Evolutionary conservation across 2,888 invertebrate genomes (phyloP).

Genomic region (Crepidodera aurea): DNA sequence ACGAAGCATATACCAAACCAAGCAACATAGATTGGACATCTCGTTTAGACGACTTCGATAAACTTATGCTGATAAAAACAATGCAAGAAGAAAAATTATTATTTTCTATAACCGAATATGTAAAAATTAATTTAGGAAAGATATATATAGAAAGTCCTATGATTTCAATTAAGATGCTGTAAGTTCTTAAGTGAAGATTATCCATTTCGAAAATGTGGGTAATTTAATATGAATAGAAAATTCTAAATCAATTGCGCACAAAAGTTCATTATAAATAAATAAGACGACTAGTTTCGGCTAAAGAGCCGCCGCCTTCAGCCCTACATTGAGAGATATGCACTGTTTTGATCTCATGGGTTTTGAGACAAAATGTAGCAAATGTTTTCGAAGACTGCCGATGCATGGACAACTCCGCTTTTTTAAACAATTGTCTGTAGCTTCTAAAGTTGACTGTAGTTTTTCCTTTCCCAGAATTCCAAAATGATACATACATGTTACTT

Average conservation of each 20-base stretch:
- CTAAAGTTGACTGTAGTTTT: too few relatives aligned
- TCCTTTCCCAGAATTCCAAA: too few relatives aligned
- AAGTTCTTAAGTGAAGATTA: conserved; percentile 44
- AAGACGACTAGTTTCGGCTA: background rate
- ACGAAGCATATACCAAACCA: background rate
- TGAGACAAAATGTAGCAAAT: too few relatives aligned
- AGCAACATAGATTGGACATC: conserved; percentile 68
- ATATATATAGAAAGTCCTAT: conserved; percentile 85
- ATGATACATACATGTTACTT: too few relatives aligned
- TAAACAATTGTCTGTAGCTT: too few relatives aligned
- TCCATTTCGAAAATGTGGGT: background rate
- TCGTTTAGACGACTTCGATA: conserved; percentile 75
- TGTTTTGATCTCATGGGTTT: too few relatives aligned
- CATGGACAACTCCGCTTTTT: too few relatives aligned
- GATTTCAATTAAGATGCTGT: conserved; percentile 72
- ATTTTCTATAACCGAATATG: conserved; percentile 82
- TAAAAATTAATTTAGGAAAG: conserved; percentile 77
- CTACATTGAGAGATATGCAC: too few relatives aligned
- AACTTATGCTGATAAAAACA: conserved; percentile 79
- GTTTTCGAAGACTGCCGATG: too few relatives aligned
- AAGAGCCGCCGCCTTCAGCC: too few relatives aligned
- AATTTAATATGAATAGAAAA: background rate
- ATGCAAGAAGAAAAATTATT: conserved; percentile 83
- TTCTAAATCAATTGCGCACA: conserved; percentile 45
- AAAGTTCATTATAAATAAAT: background rate